Evolutionary conservation across 2,797 vertebrate species (phyloP).

Genomic region (Acestrorhynchus altus): DNA sequence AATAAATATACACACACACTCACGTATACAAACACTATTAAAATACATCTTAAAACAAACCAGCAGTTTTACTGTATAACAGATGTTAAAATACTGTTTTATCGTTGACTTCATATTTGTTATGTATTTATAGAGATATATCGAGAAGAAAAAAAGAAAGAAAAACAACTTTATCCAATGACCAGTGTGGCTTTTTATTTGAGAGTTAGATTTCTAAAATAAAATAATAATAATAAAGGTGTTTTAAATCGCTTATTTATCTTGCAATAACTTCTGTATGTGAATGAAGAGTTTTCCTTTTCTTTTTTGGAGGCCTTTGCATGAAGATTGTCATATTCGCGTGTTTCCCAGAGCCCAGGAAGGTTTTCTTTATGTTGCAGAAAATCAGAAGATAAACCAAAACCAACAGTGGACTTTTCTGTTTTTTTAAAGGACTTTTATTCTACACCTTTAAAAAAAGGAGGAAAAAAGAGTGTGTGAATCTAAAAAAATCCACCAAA

Average conservation of each 20-base stretch:
- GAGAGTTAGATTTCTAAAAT: conserved; percentile 78
- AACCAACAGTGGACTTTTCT: conserved; percentile 78
- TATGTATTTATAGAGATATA: conserved; percentile 90
- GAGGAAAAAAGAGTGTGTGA: conserved; percentile 83
- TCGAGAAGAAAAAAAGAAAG: conserved; percentile 78
- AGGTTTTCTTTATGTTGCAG: conserved; percentile 76
- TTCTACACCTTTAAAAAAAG: conserved; percentile 72
- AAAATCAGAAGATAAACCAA: conserved; percentile 83
- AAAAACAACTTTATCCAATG: conserved; percentile 80
- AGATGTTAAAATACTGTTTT: conserved; percentile 82
- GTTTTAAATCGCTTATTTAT: conserved; percentile 87
- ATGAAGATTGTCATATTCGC: conserved; percentile 84
- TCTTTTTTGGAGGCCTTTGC: conserved; percentile 79
- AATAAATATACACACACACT: conserved; percentile 10
- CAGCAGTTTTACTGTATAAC: conserved; percentile 80
- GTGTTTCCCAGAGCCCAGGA: conserved; percentile 78
- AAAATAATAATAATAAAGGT: conserved; percentile 61
- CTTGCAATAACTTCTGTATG: conserved; percentile 84
- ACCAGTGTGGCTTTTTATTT: conserved; percentile 81
- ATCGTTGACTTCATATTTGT: conserved; percentile 83
- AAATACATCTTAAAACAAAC: conserved; percentile 73
- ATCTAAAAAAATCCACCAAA: conserved; percentile 81
- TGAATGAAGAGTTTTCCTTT: conserved; percentile 81
- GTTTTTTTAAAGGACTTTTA: conserved; percentile 57
- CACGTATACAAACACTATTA: conserved; percentile 43